Base-by-base conservation (phyloP, 2,113 vertebrate species). In the Empidonax alnorum region DNA sequence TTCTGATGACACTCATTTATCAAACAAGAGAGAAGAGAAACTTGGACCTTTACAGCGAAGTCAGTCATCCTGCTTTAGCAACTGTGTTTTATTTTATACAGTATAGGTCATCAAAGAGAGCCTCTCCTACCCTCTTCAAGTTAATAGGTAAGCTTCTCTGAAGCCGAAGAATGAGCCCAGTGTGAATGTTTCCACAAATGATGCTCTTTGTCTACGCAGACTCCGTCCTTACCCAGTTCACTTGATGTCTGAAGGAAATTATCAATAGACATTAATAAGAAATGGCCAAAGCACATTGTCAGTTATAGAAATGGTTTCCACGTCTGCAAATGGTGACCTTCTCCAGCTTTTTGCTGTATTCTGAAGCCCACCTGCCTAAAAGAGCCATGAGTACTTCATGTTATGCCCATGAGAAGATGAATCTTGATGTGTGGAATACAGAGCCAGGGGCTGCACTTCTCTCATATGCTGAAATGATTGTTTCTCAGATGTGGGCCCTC, bases 1-100 rank as follows among this genome's bases (percentile, higher is more conserved):
- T 97, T 96, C 78, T 94, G 94, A 96, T 91, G 92, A 92, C 42
- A 69, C 56, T 88, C 77, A 93, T 96, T 96, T 87, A 94, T 97
- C 95, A 93, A 92, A 61, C 37, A 63, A 89, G 59, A 20, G 63
- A 94, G 42, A 90, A 88, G 74, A 90, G 68, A 92, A 93, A 72
- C 39, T 50, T 10, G 44, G 85, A 79, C 81, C 75, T 92, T 72
- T 22, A 21, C 4, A 84, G 88, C 31, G 84, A 92, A 89, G 71
- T 68, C 90, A 82, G 79, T 44, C 90, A 56, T 86, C 42, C 37
- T 46, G 22, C 77, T 59, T 94, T 52, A 91, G 82, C 58, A 85
- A 42, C 53, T 80, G 5, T 89, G 62, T 87, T 95, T 91, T 91
- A 85, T 68, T 73, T 37, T 41, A 65, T 17, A 42, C 23, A 56